phyloP scores from a whole-genome alignment of 2,888 invertebrate species.

The Petrophora chlorosata region DNA sequence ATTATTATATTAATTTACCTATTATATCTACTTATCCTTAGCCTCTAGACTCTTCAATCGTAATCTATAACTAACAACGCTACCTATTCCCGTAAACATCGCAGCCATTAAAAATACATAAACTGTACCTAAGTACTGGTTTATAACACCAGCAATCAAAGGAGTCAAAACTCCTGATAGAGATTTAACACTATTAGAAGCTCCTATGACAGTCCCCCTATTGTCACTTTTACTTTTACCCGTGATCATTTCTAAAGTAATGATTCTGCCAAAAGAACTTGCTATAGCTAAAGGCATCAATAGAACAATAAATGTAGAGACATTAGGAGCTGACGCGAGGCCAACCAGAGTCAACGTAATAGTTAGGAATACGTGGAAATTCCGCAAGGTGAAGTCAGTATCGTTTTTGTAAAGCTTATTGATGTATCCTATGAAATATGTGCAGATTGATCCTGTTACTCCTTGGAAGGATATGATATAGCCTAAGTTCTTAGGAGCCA shows the following conservation, averaged over 20 bases:
- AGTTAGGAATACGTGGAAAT: constrained; percentile 70
- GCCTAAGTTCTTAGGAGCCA: constrained; percentile 77
- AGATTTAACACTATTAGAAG: constrained; percentile 81
- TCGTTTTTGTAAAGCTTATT: constrained; percentile 69
- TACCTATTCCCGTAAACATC: constrained; percentile 54
- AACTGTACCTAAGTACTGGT: constrained; percentile 69
- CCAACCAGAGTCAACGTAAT: constrained; percentile 66
- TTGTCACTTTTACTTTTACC: constrained; percentile 71
- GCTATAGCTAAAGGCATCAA: constrained; percentile 75
- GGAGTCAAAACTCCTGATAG: constrained; percentile 82
- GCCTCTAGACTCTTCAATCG: constrained; percentile 34
- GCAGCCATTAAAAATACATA: constrained; percentile 59
- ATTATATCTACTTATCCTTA: constrained; percentile 38
- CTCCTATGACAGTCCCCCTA: constrained; percentile 82
- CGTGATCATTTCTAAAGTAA: constrained; percentile 76
- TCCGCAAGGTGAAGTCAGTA: constrained; percentile 59
- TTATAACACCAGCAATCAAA: constrained; percentile 75
- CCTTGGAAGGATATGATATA: constrained; percentile 82
- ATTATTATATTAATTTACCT: constrained; percentile 1
- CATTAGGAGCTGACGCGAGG: constrained; percentile 62
- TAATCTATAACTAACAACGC: constrained; percentile 53
- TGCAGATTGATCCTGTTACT: constrained; percentile 66
- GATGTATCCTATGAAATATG: constrained; percentile 68
- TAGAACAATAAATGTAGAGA: constrained; percentile 62
- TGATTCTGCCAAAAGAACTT: constrained; percentile 71